Percentiles rank a stretch among this genome's conserved stretches.
Conservation (phyloP, 2,113 vertebrate species). For the Anoplopoma fimbria region DNA sequence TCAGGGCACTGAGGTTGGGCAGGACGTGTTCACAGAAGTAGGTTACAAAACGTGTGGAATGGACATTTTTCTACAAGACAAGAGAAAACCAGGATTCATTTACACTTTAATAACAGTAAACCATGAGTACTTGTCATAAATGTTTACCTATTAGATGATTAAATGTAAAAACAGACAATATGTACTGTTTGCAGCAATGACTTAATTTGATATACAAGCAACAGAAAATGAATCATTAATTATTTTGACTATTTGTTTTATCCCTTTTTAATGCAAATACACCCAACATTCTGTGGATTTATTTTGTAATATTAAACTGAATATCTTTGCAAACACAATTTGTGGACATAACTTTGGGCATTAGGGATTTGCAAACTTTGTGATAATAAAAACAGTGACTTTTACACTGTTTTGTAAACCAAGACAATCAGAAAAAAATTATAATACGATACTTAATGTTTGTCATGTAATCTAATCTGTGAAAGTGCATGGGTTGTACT, state of each 20-base stretch:
- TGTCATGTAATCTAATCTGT: background rate
- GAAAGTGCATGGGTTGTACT: slow-evolving; percentile 37
- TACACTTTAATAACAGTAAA: background rate
- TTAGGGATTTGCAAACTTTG: background rate
- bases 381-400: background rate
- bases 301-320: background rate
- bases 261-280: background rate
- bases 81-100: background rate
- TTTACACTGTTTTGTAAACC: background rate
- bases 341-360: background rate
- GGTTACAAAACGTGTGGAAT: slow-evolving; percentile 97
- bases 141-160: background rate
- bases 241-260: background rate
- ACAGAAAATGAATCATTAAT: background rate
- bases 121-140: background rate
- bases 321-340: background rate
- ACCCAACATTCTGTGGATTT: background rate
- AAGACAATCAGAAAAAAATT: too few relatives aligned
- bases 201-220: too few relatives aligned
- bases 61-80: slow-evolving; percentile 95
- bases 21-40: slow-evolving; percentile 98
- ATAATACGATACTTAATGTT: too few relatives aligned
- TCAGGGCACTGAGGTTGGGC: slow-evolving; percentile 92
- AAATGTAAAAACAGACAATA: background rate
- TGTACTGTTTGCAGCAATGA: background rate